Evolutionary conservation across 2,113 vertebrate genomes (phyloP).

Genomic region (Syngnathus typhle): DNA sequence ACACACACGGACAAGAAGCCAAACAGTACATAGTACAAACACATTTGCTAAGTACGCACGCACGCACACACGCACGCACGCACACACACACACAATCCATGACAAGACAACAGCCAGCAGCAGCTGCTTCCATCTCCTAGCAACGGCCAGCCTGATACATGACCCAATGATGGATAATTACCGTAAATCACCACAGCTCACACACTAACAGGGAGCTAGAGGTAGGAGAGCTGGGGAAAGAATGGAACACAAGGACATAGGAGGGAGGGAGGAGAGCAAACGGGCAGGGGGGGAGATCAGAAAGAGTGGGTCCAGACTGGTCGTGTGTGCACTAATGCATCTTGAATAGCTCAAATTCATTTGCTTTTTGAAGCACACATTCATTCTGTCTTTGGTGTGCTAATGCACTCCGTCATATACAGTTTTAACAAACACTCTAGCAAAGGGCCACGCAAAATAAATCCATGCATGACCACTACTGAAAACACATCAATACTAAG

Average conservation of each 20-base stretch:
- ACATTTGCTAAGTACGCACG: conserved; percentile 53
- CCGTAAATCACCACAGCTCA: conserved; percentile 87
- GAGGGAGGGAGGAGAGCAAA: conserved; percentile 20
- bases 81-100: conserved; percentile 77
- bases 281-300: conserved; percentile 34
- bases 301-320: conserved; percentile 45
- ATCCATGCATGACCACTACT: neutral
- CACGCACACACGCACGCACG: conserved; percentile 31
- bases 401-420: neutral
- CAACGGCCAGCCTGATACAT: conserved; percentile 92
- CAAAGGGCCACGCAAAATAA: conserved; percentile 8
- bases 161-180: conserved; percentile 96
- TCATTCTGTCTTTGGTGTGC: neutral
- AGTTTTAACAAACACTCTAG: conserved; percentile 3
- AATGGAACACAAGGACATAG: conserved; percentile 21
- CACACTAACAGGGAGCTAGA: conserved; percentile 55
- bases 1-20: conserved; percentile 24
- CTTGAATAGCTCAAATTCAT: conserved; percentile 74
- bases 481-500: conserved; percentile 1
- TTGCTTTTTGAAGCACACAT: conserved; percentile 34
- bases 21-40: conserved; percentile 34
- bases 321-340: conserved; percentile 77
- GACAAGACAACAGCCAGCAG: conserved; percentile 91
- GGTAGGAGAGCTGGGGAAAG: conserved; percentile 41
- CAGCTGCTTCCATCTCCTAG: conserved; percentile 96